Conservation (phyloP, 2,888 invertebrate species). For the Standfussiana lucernea region DNA sequence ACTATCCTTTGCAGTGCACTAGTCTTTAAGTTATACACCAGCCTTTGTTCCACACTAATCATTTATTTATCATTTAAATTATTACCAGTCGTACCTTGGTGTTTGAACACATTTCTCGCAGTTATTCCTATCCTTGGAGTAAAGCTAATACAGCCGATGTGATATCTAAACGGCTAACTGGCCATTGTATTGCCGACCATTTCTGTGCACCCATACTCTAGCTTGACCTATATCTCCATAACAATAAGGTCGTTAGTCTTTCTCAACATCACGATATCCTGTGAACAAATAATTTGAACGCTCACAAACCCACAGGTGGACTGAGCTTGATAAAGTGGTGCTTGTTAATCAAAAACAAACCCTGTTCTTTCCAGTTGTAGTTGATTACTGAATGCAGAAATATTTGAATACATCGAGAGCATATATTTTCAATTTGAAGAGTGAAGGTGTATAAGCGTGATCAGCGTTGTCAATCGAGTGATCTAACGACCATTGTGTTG, state of each 20-base stretch:
- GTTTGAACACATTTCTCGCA: constrained; percentile 21
- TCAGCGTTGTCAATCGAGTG: constrained; percentile 62
- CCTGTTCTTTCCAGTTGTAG: neutral
- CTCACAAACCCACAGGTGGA: constrained; percentile 37
- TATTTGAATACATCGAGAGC: constrained; percentile 18
- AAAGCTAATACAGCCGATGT: constrained; percentile 32
- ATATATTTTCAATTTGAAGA: constrained; percentile 51
- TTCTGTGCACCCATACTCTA: constrained; percentile 40
- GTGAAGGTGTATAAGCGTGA: constrained; percentile 61
- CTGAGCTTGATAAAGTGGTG: neutral
- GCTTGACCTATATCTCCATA: constrained; percentile 63
- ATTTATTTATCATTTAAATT: neutral
- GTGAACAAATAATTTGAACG: constrained; percentile 54
- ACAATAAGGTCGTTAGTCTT: constrained; percentile 67
- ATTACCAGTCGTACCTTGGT: neutral
- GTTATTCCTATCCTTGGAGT: constrained; percentile 42
- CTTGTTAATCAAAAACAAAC: neutral
- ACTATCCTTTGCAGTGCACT: neutral
- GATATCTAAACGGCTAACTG: constrained; percentile 57
- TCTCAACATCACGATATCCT: constrained; percentile 65
- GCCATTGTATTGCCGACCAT: constrained; percentile 50
- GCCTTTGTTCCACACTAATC: neutral
- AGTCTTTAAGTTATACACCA: neutral
- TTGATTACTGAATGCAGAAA: neutral
- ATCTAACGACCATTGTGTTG: constrained; percentile 52